phyloP scores from a whole-genome alignment of 2,797 vertebrate species.

The Pseudocheirus occidentalis region DNA sequence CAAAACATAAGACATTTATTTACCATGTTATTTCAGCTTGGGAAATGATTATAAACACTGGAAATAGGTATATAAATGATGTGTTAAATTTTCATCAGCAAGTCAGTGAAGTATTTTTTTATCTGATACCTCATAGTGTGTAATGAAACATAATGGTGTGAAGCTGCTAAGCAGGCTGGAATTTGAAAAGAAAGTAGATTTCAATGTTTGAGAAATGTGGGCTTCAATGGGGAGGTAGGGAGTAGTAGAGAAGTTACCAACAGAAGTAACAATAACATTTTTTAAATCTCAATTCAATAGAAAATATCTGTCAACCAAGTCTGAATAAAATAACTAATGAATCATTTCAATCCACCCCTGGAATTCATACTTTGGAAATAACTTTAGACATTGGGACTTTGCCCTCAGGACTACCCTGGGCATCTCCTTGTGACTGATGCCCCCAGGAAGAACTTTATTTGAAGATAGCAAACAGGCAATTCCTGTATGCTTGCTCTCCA shows the following conservation, averaged over 20 bases:
- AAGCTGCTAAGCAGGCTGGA: conserved; percentile 48
- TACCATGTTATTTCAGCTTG: conserved; percentile 53
- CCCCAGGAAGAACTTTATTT: background rate
- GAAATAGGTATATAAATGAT: conserved; percentile 64
- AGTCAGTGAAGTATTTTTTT: conserved; percentile 58
- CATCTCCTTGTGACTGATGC: background rate
- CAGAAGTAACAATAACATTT: background rate
- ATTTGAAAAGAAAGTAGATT: background rate
- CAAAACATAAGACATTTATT: conserved; percentile 35
- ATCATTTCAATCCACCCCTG: background rate
- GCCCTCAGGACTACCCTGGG: background rate
- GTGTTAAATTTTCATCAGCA: conserved; percentile 67
- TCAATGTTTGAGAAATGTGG: conserved; percentile 7
- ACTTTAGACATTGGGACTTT: background rate
- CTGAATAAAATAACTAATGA: background rate
- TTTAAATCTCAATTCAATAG: background rate
- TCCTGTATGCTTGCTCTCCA: background rate
- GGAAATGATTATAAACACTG: conserved; percentile 52
- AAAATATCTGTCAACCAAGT: background rate
- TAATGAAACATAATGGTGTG: conserved; percentile 65
- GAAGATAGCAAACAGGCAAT: background rate
- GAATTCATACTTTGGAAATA: background rate
- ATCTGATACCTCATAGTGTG: conserved; percentile 51
- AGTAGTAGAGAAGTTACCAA: background rate
- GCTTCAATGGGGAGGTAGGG: background rate